These are phyloP conservation scores for Pseudolycoriella hygida DNA, from an alignment of 2,888 invertebrate species.

Conservation along the genomic window DNA sequence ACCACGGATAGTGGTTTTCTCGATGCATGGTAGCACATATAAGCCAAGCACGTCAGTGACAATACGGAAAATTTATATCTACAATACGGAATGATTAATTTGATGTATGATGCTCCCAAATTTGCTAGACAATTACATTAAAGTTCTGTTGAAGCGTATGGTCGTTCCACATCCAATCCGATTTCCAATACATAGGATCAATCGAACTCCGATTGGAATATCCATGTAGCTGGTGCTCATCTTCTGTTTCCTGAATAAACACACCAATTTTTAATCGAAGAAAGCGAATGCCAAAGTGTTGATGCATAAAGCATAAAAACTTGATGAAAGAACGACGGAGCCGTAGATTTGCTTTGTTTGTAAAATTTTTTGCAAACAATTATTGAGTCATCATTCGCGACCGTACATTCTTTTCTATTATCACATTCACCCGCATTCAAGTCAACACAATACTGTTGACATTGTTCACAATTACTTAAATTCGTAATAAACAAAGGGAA, in stretches of 20 bases:
- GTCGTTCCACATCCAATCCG: constrained; percentile 44
- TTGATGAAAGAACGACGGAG: too few relatives aligned
- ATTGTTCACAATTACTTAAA: too few relatives aligned
- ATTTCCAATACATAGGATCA: constrained; percentile 34
- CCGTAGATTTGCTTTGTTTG: too few relatives aligned
- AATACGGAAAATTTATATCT: constrained; percentile 65
- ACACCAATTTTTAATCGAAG: constrained; percentile 6
- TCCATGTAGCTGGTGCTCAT: constrained; percentile 40
- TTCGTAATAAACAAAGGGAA: too few relatives aligned
- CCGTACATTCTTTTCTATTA: too few relatives aligned
- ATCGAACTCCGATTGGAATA: constrained; percentile 45
- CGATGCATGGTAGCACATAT: constrained; percentile 82
- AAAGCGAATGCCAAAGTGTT: too few relatives aligned
- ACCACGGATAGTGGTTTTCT: constrained; percentile 90
- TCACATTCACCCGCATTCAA: too few relatives aligned
- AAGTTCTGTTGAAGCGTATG: constrained; percentile 40
- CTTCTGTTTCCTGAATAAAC: constrained; percentile 17
- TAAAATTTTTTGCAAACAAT: too few relatives aligned
- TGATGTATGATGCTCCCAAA: background rate
- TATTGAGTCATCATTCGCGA: too few relatives aligned
- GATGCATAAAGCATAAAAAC: too few relatives aligned
- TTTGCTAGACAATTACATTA: constrained; percentile 33
- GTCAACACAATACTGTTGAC: too few relatives aligned
- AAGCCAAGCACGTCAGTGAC: constrained; percentile 70
- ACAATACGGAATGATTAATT: constrained; percentile 8